Base-by-base conservation (phyloP, 1,140 invertebrate genomes). In the Caerostris darwini region DNA sequence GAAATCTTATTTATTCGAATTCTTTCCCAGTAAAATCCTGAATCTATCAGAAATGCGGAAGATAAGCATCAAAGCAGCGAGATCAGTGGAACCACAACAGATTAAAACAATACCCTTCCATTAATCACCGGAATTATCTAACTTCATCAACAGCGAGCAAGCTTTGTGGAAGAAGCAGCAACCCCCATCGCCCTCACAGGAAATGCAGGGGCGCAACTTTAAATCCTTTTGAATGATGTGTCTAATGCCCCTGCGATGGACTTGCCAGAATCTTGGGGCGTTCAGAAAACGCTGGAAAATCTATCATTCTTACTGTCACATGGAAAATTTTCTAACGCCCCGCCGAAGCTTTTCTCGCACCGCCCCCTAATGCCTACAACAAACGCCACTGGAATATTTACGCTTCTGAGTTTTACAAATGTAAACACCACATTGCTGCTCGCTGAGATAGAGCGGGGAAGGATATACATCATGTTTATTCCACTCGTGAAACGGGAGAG, bases 291-390 rank as follows among this genome's bases (percentile, higher is more conserved):
- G 14, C 61, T 50, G 50, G 59, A 34, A 58, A 88, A 88, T 88
- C 86, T 88, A 88, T 88, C 86, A 88, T 88, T 88, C 86, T 88
- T 88, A 88, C 58, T 88, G 86, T 88, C 86, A 88, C 58, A 8
- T 64, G 86, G 19, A 88, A 88, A 59, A 88, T 88, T 67, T 88
- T 88, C 86, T 88, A 88, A 64, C 58, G 86, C 86, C 34, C 59
- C 83, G 34, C 34, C 83, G 19, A 88, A 64, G 19, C 59, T 34
- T 34, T 34, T 34, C 34, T 34, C 34, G 34, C 34, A 34, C 34
- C 34, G 34, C 34, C 86, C 86, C 61, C 8, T 88, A 88, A 88
- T 88, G 86, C 86, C 61, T 50, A 88, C 59, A 34, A 88, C 58
- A 88, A 88, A 67, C 86, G 50, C 86, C 54, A 14, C 83, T 2